These are phyloP conservation scores for Trichomycterus rosablanca DNA, from an alignment of 2,113 vertebrate species.

Conservation along the genomic window DNA sequence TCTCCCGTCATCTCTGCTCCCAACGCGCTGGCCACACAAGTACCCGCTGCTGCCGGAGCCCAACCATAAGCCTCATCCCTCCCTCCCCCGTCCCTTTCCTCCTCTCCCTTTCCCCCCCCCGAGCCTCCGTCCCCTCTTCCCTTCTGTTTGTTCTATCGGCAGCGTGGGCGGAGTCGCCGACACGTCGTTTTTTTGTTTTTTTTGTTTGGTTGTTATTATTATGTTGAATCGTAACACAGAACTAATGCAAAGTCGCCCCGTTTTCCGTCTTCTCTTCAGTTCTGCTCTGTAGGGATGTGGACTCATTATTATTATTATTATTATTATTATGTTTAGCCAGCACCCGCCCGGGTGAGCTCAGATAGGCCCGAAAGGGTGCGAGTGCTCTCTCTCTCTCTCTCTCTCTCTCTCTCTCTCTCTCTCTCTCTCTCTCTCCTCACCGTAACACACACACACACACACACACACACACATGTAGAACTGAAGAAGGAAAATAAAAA, in stretches of 20 bases:
- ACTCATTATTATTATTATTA: too few species aligned
- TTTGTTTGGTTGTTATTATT: constrained; percentile 56
- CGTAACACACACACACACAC: constrained; percentile 71
- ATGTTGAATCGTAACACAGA: constrained; percentile 60
- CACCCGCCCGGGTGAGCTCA: constrained; percentile 64
- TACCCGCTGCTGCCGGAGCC: constrained; percentile 69
- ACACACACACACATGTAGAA: constrained; percentile 73
- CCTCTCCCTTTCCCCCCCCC: constrained; percentile 49
- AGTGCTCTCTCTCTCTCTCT: too few species aligned
- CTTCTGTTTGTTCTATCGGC: constrained; percentile 30
- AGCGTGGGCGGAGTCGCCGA: constrained; percentile 50
- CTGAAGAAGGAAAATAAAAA: constrained; percentile 79
- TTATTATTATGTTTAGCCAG: constrained; percentile 57
- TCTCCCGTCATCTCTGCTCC: constrained; percentile 78
- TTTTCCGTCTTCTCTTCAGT: constrained; percentile 50
- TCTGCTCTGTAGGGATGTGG: constrained; percentile 56
- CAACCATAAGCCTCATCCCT: constrained; percentile 77
- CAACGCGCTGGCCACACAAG: constrained; percentile 74
- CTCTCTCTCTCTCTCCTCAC: constrained; percentile 64
- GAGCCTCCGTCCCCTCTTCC: background rate
- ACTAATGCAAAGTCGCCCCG: constrained; percentile 66
- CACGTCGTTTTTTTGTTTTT: constrained; percentile 45
- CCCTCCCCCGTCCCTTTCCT: too few species aligned
- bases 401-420: constrained; percentile 61
- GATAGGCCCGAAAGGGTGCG: constrained; percentile 64